Base-by-base conservation (phyloP, 2,797 vertebrate species). In the Chelonia mydas region DNA sequence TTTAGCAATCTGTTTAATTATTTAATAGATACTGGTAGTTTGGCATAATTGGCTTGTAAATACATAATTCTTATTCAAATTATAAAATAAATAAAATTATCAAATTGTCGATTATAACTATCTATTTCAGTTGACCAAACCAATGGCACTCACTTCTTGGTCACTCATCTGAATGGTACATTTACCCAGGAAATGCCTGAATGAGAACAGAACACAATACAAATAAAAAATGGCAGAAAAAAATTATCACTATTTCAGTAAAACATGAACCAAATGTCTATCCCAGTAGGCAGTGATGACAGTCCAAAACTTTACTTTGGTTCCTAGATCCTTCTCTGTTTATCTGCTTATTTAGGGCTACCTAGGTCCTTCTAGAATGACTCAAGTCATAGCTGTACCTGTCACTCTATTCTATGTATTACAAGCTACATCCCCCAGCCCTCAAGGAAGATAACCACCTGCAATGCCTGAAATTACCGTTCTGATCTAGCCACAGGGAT, bases 361-460 rank as follows among this genome's bases (percentile, higher is more conserved):
- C 8, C 17, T 9, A n/a, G 17, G 4, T n/a, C 65, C 65, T 68
- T 37, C 33, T 37, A 10, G 33, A 68, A 68, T 68, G 65, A 68
- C 65, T 33, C 5, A 90, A 68, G 21, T 16, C 1, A 21, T 23
- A 87, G 65, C 41, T 90, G 61, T 27, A 47, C 25, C 72, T 57
- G 83, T 11, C 81, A 77, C 25, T 47, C 72, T 28, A 12, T 15
- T 76, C n/a, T 37, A 21, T 57, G 21, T 50, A 92, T 31, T 33
- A 41, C 0, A 10, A 94, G 33, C 37, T 59, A 68, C 94, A 86
- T 74, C 82, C 31, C 51, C 84, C 5, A 5, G 23, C 41, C 41
- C 65, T 92, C 81, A 88, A 77, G 11, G 28, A 83, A 93, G 91
- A 94, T 50, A 94, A 96, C 89, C 87, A 89, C 17, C 21, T 87